These are phyloP conservation scores for Agonopterix heracliana DNA, from an alignment of 2,888 invertebrate genomes.

Conservation along the genomic window DNA sequence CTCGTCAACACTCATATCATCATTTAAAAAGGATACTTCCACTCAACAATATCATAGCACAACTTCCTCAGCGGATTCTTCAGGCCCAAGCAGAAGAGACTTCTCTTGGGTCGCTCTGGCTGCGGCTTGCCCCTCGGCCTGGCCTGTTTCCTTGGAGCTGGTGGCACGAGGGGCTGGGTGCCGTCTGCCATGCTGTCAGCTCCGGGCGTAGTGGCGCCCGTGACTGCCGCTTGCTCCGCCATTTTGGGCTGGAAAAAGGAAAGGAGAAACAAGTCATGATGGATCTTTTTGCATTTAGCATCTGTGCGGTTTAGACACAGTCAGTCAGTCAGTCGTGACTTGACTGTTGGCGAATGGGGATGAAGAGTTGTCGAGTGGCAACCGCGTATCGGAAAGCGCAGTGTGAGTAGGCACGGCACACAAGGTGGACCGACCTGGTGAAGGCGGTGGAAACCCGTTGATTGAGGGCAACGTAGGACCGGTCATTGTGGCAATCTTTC, in stretches of 20 bases:
- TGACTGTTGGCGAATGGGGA: too few relatives aligned
- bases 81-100: constrained; percentile 92
- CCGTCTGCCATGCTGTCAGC: constrained; percentile 44
- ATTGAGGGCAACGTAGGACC: too few relatives aligned
- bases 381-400: too few relatives aligned
- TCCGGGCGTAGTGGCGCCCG: constrained; percentile 47
- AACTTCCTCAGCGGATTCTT: constrained; percentile 96
- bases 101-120: constrained; percentile 92
- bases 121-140: constrained; percentile 87
- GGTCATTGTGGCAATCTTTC: too few relatives aligned
- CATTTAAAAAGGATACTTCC: constrained; percentile 96
- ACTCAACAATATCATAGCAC: constrained; percentile 97
- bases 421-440: too few relatives aligned
- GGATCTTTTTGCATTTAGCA: too few relatives aligned
- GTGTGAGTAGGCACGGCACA: too few relatives aligned
- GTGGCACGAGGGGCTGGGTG: constrained; percentile 34
- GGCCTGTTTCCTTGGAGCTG: constrained; percentile 75
- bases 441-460: too few relatives aligned
- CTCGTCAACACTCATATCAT: too few relatives aligned
- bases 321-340: too few relatives aligned
- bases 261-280: neutral
- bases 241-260: constrained; percentile 48
- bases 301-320: too few relatives aligned
- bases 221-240: constrained; percentile 50
- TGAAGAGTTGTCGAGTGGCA: too few relatives aligned